phyloP scores from a whole-genome alignment of 35 echinoderm and acorn worm genomes.

The Apostichopus japonicus region DNA sequence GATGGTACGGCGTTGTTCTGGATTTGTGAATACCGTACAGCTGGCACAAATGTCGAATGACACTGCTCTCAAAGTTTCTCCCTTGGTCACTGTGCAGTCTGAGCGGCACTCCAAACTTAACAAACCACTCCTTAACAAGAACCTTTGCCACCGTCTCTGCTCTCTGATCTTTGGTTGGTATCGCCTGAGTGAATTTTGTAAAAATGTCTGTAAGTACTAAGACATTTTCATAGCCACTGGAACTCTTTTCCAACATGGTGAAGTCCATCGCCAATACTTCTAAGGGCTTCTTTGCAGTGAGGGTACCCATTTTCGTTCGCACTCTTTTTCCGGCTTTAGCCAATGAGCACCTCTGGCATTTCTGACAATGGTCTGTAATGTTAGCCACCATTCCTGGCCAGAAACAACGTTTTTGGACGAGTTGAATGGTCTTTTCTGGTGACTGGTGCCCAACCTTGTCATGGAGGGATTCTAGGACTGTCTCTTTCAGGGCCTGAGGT shows the following conservation, averaged over 20 bases:
- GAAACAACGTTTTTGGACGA: no score
- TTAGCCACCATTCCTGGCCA: no score
- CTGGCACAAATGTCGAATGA: no score
- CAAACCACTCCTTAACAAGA: slow-evolving; percentile 50
- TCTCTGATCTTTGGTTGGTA: slow-evolving; percentile 52
- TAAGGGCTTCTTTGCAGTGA: slow-evolving; percentile 19
- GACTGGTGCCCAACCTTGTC: no score
- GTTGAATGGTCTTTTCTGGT: no score
- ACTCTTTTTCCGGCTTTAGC: no score
- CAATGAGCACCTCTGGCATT: no score
- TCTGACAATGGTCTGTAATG: background rate
- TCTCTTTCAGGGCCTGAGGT: no score
- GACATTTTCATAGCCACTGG: no score
- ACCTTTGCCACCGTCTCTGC: slow-evolving; percentile 1
- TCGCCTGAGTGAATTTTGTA: slow-evolving; percentile 59
- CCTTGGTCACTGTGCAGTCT: slow-evolving; percentile 51
- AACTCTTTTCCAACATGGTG: slow-evolving; percentile 48
- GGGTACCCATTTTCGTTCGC: no score
- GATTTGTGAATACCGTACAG: slow-evolving; percentile 50
- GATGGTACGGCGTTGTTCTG: slow-evolving; percentile 3
- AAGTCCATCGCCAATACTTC: slow-evolving; percentile 53
- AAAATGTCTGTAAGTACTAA: slow-evolving; percentile 55
- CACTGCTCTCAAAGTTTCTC: slow-evolving; percentile 11
- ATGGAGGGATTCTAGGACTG: no score
- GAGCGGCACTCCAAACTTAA: slow-evolving; percentile 21